Percentiles rank a stretch among this genome's conserved stretches.
These are phyloP conservation scores for Etheostoma perlongum DNA, from an alignment of 2,797 vertebrate species.

Conservation along the genomic window DNA sequence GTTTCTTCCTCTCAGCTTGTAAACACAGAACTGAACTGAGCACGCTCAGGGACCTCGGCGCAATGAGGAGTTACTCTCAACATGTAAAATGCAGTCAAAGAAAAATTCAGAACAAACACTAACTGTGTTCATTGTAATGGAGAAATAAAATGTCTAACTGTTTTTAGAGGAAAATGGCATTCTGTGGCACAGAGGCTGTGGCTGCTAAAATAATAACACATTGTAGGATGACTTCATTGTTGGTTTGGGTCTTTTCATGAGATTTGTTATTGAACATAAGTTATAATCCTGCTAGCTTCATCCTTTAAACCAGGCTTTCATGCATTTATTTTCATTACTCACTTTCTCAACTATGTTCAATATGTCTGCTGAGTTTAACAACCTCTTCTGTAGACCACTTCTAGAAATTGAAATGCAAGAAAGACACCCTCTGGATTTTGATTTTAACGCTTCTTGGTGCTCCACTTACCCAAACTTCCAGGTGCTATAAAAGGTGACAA, in stretches of 20 bases:
- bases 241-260: conserved; percentile 12
- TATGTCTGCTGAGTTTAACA: conserved; percentile 10
- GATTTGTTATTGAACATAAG: conserved; percentile 19
- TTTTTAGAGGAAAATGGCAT: conserved; percentile 10
- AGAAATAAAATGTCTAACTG: conserved; percentile 14
- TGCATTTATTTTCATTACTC: conserved; percentile 3
- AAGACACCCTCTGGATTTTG: neutral
- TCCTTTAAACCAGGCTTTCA: neutral
- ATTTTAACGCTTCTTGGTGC: neutral
- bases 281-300: neutral
- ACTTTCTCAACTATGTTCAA: neutral
- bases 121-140: neutral
- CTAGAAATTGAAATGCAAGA: neutral
- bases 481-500: neutral
- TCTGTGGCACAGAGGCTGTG: neutral
- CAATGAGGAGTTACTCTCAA: neutral
- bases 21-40: conserved; percentile 13
- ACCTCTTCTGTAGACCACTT: neutral
- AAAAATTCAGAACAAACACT: neutral
- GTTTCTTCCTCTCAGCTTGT: conserved; percentile 4
- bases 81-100: neutral
- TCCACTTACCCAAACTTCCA: neutral
- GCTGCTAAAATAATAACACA: neutral
- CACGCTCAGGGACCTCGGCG: neutral
- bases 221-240: neutral